Conservation (phyloP, 1,140 invertebrate genomes). For the Heliothis subflexa region DNA sequence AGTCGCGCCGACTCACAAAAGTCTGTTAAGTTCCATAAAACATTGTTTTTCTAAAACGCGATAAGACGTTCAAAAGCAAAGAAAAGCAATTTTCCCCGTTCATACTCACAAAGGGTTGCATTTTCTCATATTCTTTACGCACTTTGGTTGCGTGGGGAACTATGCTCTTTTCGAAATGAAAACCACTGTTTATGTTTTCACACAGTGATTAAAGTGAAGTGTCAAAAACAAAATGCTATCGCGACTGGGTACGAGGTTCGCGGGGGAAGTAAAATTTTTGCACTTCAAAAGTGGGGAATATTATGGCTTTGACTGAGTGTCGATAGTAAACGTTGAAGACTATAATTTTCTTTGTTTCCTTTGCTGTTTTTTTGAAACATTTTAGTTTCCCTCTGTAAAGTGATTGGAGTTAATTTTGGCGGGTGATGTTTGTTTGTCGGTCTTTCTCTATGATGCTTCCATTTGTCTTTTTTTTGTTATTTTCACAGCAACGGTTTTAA, state of each 20-base stretch:
- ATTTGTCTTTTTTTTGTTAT: background rate
- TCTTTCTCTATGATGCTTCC: background rate
- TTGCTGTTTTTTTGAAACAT: conserved; percentile 39
- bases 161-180: conserved; percentile 83
- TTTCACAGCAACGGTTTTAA: background rate
- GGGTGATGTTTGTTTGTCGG: conserved; percentile 6
- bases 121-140: conserved; percentile 74
- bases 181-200: conserved; percentile 83
- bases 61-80: conserved; percentile 45
- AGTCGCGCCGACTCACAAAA: background rate
- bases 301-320: conserved; percentile 73
- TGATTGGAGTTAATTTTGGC: conserved; percentile 29
- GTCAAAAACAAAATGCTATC: conserved; percentile 83
- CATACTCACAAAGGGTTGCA: conserved; percentile 70
- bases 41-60: conserved; percentile 33
- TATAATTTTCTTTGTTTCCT: conserved; percentile 79
- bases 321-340: conserved; percentile 71
- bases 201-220: conserved; percentile 85
- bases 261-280: conserved; percentile 46
- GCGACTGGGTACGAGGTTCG: conserved; percentile 55
- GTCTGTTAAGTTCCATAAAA: background rate
- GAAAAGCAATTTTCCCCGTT: conserved; percentile 71
- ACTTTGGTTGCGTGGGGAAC: conserved; percentile 68
- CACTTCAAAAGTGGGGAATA: conserved; percentile 58
- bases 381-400: conserved; percentile 32